Percentiles rank a stretch among this genome's conserved stretches.
Evolutionary conservation across 2,888 invertebrate species (phyloP).

Genomic region (Aleiodes testaceus): DNA sequence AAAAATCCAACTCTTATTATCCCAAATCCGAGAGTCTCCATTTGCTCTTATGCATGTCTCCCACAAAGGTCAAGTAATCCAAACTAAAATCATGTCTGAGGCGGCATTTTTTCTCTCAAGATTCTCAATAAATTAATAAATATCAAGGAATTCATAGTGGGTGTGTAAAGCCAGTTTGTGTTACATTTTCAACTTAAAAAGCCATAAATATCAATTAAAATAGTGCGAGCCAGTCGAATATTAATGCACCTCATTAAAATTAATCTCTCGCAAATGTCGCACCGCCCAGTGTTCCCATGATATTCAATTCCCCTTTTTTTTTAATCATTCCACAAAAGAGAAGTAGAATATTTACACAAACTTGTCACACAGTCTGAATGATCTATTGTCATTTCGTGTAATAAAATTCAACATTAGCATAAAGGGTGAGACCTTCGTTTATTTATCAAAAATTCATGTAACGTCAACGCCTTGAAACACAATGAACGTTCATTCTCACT

Average conservation of each 20-base stretch:
- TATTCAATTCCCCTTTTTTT: background rate
- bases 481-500: conserved; percentile 37
- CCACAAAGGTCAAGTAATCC: background rate
- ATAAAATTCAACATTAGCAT: background rate
- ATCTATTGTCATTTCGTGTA: conserved; percentile 1
- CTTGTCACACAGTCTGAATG: background rate
- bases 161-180: background rate
- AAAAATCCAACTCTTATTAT: background rate
- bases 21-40: background rate
- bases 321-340: too few relatives aligned
- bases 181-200: conserved; percentile 36
- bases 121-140: conserved; percentile 24
- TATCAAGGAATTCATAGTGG: conserved; percentile 17
- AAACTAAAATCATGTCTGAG: background rate
- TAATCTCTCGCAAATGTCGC: conserved; percentile 51
- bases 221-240: conserved; percentile 47
- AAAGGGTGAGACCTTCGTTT: background rate
- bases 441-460: background rate
- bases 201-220: conserved; percentile 59
- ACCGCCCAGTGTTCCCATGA: background rate
- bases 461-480: background rate
- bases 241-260: conserved; percentile 57
- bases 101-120: conserved; percentile 31
- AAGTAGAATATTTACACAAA: background rate
- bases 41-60: background rate